Base-by-base conservation (phyloP, 2,113 vertebrate genomes). In the Vombatus ursinus region DNA sequence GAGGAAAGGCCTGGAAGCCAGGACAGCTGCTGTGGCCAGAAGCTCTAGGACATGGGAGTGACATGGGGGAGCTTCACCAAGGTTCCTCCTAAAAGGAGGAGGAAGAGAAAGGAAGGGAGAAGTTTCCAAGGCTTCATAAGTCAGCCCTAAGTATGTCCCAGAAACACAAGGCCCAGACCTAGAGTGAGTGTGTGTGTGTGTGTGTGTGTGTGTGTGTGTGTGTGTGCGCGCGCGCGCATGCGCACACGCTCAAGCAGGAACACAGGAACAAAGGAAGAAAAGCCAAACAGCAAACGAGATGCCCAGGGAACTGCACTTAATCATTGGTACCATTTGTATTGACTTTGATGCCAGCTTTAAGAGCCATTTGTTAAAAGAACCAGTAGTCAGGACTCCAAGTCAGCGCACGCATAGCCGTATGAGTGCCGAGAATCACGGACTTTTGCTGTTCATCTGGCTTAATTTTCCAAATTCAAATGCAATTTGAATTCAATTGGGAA, bases 361-460 rank as follows among this genome's bases (percentile, higher is more conserved):
- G 96, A 98, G 92, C 94, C 90, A 97, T 98, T 97, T 98, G 91
- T 98, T 98, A 98, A 98, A 98, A 97, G 97, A 98, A 98, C 97
- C 97, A 94, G 98, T 98, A 97, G 91, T 96, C 97, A 96, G 97
- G 98, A 98, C 97, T 96, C 93, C 96, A 97, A 97, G 96, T 96
- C 96, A 96, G 52, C 94, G 37, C 16, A 95, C 90, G 95, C 94
- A 98, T 98, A 98, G 97, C 98, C 97, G 98, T 98, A 98, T 97
- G 97, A 96, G 95, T 1, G 0, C 96, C 93, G 50, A 96, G 98
- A 98, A 98, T 97, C 96, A 98, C 95, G 95, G 94, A 96, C 97
- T 96, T 97, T 98, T 97, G 49, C 95, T 93, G 54, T 96, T 98
- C 96, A 93, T 95, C 95, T 94, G 19, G 97, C 98, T 97, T 96